phyloP scores from a whole-genome alignment of 2,888 invertebrate species.

The Heliconius cydno region DNA sequence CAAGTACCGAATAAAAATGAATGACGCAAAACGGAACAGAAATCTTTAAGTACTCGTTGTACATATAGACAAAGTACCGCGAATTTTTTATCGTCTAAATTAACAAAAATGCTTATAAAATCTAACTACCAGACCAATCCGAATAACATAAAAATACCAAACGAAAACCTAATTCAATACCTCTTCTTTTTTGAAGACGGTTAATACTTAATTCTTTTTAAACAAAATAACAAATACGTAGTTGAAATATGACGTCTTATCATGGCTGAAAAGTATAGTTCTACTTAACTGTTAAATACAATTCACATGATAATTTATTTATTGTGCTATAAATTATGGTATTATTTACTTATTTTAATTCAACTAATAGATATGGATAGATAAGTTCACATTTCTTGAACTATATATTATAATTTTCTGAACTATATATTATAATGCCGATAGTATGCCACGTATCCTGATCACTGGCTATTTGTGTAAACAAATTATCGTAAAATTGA shows the following conservation, averaged over 20 bases:
- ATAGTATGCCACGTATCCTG: too few relatives aligned
- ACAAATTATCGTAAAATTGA: too few relatives aligned
- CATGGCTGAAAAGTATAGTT: not conserved
- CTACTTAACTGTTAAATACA: not conserved
- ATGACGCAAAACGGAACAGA: too few relatives aligned
- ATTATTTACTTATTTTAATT: slow-evolving; percentile 4
- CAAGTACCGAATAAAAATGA: too few relatives aligned
- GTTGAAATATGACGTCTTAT: not conserved
- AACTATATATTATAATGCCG: too few relatives aligned
- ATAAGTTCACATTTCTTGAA: not conserved
- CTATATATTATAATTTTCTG: too few relatives aligned
- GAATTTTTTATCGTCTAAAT: too few relatives aligned
- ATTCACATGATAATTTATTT: slow-evolving; percentile 1
- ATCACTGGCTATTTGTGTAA: too few relatives aligned
- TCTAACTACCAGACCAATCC: not conserved
- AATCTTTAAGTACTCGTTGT: too few relatives aligned
- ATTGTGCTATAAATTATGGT: slow-evolving; percentile 1
- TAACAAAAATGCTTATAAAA: too few relatives aligned
- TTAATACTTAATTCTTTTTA: not conserved
- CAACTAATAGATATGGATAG: not conserved
- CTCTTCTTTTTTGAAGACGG: not conserved
- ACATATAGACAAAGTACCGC: too few relatives aligned
- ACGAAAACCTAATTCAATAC: not conserved
- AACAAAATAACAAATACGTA: not conserved
- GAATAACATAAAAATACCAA: not conserved